These are phyloP conservation scores for Ardeotis arabs DNA, from an alignment of 2,113 vertebrate species.

Conservation along the genomic window DNA sequence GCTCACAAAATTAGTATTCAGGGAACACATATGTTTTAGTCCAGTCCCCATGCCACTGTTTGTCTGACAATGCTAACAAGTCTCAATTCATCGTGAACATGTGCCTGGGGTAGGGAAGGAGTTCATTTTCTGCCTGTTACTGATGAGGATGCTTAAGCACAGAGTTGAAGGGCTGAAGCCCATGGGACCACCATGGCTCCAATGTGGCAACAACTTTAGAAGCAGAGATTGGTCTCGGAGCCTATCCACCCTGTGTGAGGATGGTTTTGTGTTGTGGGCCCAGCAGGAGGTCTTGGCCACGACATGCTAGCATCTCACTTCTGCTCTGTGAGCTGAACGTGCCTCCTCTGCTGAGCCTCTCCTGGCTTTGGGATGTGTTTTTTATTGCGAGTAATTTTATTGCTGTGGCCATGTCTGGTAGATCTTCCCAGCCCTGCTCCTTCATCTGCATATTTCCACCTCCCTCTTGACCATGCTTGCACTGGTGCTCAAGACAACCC, in stretches of 20 bases:
- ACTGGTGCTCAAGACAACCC: not conserved
- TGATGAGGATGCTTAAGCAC: not conserved
- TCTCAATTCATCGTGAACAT: not conserved
- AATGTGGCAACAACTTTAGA: rapidly evolving
- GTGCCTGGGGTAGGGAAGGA: not conserved
- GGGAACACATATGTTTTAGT: not conserved
- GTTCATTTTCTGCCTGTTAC: not conserved
- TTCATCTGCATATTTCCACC: not conserved
- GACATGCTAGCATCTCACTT: not conserved
- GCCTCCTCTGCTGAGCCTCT: not conserved
- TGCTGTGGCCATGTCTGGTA: not conserved
- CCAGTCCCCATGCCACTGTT: not conserved
- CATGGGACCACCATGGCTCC: not conserved
- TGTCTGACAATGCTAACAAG: not conserved
- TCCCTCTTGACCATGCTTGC: rapidly evolving
- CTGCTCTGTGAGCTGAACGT: rapidly evolving
- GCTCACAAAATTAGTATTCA: not conserved
- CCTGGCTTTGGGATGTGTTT: not conserved
- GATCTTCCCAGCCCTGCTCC: not conserved
- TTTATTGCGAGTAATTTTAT: not conserved
- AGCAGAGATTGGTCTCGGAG: not conserved
- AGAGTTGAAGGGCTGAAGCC: not conserved
- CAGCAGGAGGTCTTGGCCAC: rapidly evolving
- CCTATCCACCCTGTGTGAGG: not conserved
- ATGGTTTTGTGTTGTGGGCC: not conserved